Evolutionary conservation across 2,113 vertebrate genomes (phyloP).

Genomic region (Synchiropus splendidus): DNA sequence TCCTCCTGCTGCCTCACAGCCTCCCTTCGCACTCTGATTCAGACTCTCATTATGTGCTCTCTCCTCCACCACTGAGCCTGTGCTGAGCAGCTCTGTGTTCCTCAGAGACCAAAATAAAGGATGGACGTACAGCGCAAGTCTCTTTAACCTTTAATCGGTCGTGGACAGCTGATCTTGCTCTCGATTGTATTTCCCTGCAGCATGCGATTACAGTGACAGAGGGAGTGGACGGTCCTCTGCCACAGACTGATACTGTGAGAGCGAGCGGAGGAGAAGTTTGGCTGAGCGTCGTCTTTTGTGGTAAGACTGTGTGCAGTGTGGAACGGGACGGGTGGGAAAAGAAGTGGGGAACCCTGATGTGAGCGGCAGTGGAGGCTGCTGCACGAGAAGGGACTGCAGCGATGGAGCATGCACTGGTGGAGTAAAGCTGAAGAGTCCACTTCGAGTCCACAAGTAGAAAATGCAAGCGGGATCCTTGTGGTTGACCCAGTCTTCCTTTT

Average conservation of each 20-base stretch:
- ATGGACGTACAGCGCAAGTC: constrained; percentile 59
- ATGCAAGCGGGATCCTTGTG: too few species aligned
- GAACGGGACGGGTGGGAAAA: constrained; percentile 3
- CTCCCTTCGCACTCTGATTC: constrained; percentile 4
- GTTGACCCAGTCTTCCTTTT: too few species aligned
- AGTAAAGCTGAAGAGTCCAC: too few species aligned
- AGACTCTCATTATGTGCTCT: constrained; percentile 9
- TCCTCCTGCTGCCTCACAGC: neutral
- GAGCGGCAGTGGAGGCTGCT: too few species aligned
- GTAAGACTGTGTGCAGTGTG: constrained; percentile 49
- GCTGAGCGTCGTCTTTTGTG: constrained; percentile 46
- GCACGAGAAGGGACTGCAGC: too few species aligned
- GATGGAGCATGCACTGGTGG: too few species aligned
- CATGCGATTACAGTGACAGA: constrained; percentile 27
- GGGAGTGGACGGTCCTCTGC: constrained; percentile 39
- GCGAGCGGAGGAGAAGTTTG: constrained; percentile 32
- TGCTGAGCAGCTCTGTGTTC: too few species aligned
- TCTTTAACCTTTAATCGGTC: constrained; percentile 4
- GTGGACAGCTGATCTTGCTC: neutral
- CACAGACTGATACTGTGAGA: constrained; percentile 29
- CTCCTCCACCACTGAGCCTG: constrained; percentile 11
- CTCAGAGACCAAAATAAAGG: constrained; percentile 43
- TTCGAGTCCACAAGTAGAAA: too few species aligned
- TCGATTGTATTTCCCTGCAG: constrained; percentile 4
- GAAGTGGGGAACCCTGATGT: constrained; percentile 5